Conservation (phyloP, 1,140 invertebrate genomes). For the Parasteatoda tepidariorum region DNA sequence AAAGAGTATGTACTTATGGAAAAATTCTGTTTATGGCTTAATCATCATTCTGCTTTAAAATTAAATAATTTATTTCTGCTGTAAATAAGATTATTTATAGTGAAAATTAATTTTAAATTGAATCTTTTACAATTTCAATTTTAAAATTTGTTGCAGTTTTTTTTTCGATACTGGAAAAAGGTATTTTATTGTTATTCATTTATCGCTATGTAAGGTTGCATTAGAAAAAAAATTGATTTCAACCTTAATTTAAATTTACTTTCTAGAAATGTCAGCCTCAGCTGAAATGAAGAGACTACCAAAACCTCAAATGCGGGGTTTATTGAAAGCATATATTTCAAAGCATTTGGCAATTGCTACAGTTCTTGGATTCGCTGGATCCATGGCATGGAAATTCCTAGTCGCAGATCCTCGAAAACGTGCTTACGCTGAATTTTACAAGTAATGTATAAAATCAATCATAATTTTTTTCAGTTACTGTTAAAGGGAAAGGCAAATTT, state of each 20-base stretch:
- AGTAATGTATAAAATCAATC: constrained; percentile 67
- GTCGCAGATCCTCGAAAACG: constrained; percentile 73
- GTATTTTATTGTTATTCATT: no score
- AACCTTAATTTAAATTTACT: background rate
- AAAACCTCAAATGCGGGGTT: constrained; percentile 73
- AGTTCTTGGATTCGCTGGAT: constrained; percentile 67
- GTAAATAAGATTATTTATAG: no score
- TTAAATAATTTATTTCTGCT: no score
- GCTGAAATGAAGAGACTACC: constrained; percentile 6
- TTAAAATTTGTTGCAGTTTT: background rate
- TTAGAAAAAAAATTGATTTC: background rate
- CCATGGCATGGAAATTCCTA: constrained; percentile 70
- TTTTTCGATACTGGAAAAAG: background rate
- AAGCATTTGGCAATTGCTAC: constrained; percentile 71
- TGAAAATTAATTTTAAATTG: no score
- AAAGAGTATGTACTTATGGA: no score
- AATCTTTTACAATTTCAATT: background rate
- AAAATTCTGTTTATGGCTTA: no score
- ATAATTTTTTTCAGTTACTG: background rate
- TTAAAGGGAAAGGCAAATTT: background rate
- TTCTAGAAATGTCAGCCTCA: constrained; percentile 19
- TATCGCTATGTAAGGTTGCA: background rate
- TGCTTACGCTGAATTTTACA: constrained; percentile 77
- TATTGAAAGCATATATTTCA: constrained; percentile 73
- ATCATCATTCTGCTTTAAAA: no score